These are phyloP conservation scores for Aplysina aerophoba DNA, from an alignment of 37 sponge, comb jelly and placozoan genomes.

Conservation along the genomic window DNA sequence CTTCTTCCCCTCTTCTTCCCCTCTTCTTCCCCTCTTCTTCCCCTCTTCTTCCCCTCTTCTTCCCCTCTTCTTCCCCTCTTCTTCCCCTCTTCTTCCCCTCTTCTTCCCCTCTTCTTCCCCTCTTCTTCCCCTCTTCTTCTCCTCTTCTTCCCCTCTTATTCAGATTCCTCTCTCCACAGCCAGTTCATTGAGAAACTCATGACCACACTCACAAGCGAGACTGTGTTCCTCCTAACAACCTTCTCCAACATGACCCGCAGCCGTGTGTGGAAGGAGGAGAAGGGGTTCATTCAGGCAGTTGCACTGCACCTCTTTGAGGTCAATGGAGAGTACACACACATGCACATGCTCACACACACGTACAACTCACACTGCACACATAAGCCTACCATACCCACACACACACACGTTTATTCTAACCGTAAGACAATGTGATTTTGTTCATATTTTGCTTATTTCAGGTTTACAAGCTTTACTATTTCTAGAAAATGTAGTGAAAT, in stretches of 20 bases:
- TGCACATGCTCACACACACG: not conserved
- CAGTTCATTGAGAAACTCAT: conserved; percentile 86
- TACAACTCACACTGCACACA: too few species aligned
- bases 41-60: not conserved
- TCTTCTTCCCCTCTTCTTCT: conserved; percentile 33
- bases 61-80: not conserved
- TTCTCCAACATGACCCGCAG: conserved; percentile 92
- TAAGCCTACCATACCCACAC: too few species aligned
- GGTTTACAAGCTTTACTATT: too few species aligned
- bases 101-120: not conserved
- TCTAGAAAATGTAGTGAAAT: too few species aligned
- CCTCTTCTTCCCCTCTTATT: not conserved
- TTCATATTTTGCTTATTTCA: too few species aligned
- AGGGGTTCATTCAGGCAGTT: conserved; percentile 73
- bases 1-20: conserved; percentile 1
- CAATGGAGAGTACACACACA: not conserved
- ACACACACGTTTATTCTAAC: too few species aligned
- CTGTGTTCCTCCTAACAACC: conserved; percentile 87
- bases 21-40: conserved; percentile 7
- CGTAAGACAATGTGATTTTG: too few species aligned
- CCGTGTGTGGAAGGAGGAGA: conserved; percentile 59
- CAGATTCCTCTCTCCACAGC: conserved; percentile 54
- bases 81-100: not conserved
- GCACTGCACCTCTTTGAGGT: conserved; percentile 84
- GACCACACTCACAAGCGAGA: conserved; percentile 83